phyloP scores from a whole-genome alignment of 2,797 vertebrate genomes.

The Sebastes minor region DNA sequence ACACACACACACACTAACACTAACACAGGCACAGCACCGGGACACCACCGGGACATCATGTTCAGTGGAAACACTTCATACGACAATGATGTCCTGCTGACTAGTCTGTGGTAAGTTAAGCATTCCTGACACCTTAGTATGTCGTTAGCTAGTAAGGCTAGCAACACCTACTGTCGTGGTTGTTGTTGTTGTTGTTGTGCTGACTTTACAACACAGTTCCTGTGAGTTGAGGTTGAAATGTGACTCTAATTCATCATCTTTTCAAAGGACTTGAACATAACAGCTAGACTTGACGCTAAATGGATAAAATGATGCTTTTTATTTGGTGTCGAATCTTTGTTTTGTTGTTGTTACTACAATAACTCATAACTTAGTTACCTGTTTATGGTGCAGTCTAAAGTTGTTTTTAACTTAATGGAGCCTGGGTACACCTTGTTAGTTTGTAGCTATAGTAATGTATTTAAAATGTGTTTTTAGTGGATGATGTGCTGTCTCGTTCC shows the following conservation, averaged over 20 bases:
- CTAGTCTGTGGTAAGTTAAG: not conserved
- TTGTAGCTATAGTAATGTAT: not conserved
- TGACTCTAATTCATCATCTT: not conserved
- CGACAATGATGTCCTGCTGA: fast-evolving
- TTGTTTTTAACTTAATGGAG: not conserved
- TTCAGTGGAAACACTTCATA: fast-evolving
- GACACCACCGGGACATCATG: fast-evolving
- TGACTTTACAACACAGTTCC: not conserved
- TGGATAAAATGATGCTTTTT: not conserved
- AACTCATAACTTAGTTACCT: no score
- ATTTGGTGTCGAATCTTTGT: not conserved
- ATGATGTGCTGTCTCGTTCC: not conserved
- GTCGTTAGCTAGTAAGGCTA: not conserved
- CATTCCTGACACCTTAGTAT: fast-evolving
- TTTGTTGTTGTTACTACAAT: not conserved
- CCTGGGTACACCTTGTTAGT: not conserved
- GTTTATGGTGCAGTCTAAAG: no score
- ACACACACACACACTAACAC: fast-evolving
- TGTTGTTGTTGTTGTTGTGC: not conserved
- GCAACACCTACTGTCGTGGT: not conserved
- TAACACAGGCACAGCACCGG: fast-evolving
- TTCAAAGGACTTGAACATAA: not conserved
- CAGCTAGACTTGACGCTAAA: not conserved
- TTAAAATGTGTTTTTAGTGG: not conserved
- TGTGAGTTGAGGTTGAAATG: not conserved